Evolutionary conservation across 37 sponge, comb jelly and placozoan species (phyloP), one percentile per base, ranked within the genome.

Genomic region (Dysidea cf. avara): DNA sequence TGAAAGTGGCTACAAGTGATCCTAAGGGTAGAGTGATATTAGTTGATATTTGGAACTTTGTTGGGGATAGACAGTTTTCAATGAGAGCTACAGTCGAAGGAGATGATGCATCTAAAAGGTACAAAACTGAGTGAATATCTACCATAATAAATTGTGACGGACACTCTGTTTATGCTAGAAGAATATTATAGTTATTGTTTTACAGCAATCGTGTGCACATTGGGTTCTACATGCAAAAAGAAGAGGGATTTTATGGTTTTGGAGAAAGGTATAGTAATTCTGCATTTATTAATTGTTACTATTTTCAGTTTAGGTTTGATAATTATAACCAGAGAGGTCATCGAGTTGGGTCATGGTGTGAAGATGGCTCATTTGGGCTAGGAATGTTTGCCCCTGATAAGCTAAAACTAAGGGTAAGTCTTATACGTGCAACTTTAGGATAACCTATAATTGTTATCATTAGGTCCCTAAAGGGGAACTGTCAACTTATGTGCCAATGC

Each of bases 401-500:
- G 0, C 75, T 31, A 40, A 67, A 73, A 39, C 47, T 82, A 2
- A 82, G 83, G 49, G 83, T 82, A 56, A 66, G 69, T 26, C n/a
- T n/a, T n/a, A 24, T 11, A 2, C 2, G 22, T 17, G 16, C 2
- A 38, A 28, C 39, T 26, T 21, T 37, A 46, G n/a, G 16, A 28
- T 18, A 20, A 7, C n/a, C 20, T 18, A 37, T 26, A 17, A 17
- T 14, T 61, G 29, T n/a, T 20, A 1, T 3, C 24, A 28, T 61
- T 33, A 82, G 83, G 76, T 82, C 20, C 83, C 83, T 13, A 74
- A 74, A 68, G 83, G 83, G 18, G 83, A 82, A 57, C 50, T 65
- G 67, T 68, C 69, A 39, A 82, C 83, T 22, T 82, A 82, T 50
- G 74, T 75, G 21, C 83, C 83, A 39, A 82, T 82, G 83, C 83